Conservation (phyloP, 2,113 vertebrate species). For the Mionectes macconnelli region DNA sequence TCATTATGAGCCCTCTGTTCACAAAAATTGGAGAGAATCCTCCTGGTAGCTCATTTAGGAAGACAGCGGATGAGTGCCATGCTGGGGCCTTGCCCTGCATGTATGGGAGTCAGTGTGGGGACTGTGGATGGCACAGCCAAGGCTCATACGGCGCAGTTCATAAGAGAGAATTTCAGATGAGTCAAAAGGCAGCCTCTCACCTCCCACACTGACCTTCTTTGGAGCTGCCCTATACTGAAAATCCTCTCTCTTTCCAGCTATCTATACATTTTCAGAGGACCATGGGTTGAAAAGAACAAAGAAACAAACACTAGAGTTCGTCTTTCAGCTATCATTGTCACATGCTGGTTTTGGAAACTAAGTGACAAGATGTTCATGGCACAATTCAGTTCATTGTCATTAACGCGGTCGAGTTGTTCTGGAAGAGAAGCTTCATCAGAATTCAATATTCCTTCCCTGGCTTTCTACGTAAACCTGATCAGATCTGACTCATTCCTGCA, state of each 20-base stretch:
- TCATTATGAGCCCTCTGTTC: background rate
- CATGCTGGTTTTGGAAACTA: background rate
- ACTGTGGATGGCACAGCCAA: fast-evolving
- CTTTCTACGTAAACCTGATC: background rate
- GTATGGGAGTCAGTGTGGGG: background rate
- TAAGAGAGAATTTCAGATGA: background rate
- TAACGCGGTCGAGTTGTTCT: background rate
- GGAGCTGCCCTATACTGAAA: background rate
- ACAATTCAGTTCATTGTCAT: background rate
- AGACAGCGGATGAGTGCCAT: fast-evolving
- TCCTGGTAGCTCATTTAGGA: background rate
- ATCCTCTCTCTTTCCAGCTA: background rate
- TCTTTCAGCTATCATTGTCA: background rate
- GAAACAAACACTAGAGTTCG: background rate
- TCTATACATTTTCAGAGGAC: background rate
- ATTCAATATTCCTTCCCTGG: background rate
- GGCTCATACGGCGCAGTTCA: background rate
- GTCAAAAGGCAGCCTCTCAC: background rate
- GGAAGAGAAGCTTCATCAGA: background rate
- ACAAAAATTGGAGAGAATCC: background rate
- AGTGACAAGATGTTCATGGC: background rate
- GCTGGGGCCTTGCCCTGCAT: background rate
- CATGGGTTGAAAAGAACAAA: background rate
- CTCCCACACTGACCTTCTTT: background rate
- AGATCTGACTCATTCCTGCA: background rate